phyloP scores from a whole-genome alignment of 2,888 invertebrate genomes.

The Drosophila anceps region DNA sequence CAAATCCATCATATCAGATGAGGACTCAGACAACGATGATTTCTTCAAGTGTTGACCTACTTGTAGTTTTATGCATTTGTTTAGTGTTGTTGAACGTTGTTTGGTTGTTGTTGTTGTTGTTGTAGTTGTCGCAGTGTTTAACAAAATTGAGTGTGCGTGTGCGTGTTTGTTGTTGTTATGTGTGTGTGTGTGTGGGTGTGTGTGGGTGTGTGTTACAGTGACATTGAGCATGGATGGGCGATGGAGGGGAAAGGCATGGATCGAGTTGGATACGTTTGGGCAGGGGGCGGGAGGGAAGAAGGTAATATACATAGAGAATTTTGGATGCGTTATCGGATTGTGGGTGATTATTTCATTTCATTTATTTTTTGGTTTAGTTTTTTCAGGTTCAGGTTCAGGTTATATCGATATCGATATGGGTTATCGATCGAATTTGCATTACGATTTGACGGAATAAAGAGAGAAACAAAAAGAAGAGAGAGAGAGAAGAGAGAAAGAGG shows the following conservation, averaged over 20 bases:
- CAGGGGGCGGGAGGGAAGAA: not conserved
- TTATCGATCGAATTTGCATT: constrained; percentile 33
- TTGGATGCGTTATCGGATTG: constrained; percentile 31
- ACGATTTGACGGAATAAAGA: constrained; percentile 71
- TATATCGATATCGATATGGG: constrained; percentile 24
- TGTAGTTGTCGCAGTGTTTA: constrained; percentile 41
- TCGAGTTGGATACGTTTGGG: constrained; percentile 24
- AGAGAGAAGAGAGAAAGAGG: constrained; percentile 79
- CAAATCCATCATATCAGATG: constrained; percentile 96
- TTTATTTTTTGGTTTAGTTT: constrained; percentile 10
- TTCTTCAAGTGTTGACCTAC: constrained; percentile 95
- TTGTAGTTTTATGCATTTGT: constrained; percentile 79
- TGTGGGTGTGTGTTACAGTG: constrained; percentile 25
- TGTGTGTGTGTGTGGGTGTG: not conserved
- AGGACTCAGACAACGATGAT: constrained; percentile 94
- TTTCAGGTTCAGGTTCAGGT: constrained; percentile 19
- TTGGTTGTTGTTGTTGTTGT: constrained; percentile 18
- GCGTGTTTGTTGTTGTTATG: not conserved
- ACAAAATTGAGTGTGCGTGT: constrained; percentile 25
- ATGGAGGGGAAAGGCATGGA: constrained; percentile 25
- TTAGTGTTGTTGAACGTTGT: constrained; percentile 63
- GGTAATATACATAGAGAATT: constrained; percentile 29
- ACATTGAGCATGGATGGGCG: constrained; percentile 19
- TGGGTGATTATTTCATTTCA: constrained; percentile 20
- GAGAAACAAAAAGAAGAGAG: constrained; percentile 81